phyloP scores from a whole-genome alignment of 1,140 invertebrate species.

The Caenorhabditis inopinata region DNA sequence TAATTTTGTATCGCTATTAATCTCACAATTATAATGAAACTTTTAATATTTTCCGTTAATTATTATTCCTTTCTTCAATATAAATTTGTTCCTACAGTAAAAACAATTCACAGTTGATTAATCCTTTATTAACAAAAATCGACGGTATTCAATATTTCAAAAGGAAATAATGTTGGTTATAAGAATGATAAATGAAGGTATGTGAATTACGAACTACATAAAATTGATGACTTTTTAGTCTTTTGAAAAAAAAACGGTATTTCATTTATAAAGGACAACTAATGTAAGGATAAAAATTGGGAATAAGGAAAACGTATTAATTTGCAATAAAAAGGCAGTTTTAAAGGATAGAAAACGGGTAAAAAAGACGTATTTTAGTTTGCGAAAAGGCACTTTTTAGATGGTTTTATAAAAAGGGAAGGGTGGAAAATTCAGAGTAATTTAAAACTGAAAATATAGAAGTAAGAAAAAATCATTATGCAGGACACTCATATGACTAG shows the following conservation, averaged over 20 bases:
- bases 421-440: background rate
- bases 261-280: background rate
- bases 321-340: conserved; percentile 6
- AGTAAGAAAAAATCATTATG: background rate
- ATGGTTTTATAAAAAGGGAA: background rate
- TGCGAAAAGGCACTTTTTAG: conserved; percentile 20
- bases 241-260: background rate
- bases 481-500: conserved; percentile 12
- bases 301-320: background rate
- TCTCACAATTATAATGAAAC: no score
- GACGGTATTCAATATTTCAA: conserved; percentile 15
- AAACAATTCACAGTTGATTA: background rate
- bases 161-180: background rate
- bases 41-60: background rate
- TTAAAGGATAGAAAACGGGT: background rate
- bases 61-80: no score
- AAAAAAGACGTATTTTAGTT: conserved; percentile 18
- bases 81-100: no score
- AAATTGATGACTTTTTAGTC: background rate
- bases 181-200: background rate
- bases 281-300: background rate
- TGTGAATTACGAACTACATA: background rate
- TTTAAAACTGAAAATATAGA: conserved; percentile 6
- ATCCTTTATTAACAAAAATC: conserved; percentile 23
- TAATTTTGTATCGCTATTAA: no score